A percentile compares a stretch with the other conserved stretches of the same genome.
These are phyloP conservation scores for Allacma fusca DNA, from an alignment of 2,888 invertebrate genomes.

Conservation along the genomic window DNA sequence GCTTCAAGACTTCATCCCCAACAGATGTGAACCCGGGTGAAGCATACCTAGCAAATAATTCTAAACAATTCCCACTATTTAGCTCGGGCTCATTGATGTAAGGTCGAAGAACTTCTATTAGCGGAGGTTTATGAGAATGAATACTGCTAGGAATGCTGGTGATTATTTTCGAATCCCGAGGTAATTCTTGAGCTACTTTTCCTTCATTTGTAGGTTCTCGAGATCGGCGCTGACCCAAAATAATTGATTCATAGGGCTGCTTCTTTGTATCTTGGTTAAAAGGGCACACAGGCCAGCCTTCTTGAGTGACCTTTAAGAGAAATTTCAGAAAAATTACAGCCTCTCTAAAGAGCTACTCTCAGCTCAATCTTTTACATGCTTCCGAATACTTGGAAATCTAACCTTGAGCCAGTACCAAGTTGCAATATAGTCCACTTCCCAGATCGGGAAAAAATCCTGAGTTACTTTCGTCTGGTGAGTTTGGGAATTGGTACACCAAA, in stretches of 20 bases:
- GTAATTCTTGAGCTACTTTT: background rate
- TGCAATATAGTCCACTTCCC: conserved; percentile 77
- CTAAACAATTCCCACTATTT: conserved; percentile 70
- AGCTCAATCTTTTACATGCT: too few relatives aligned
- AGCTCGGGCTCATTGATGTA: conserved; percentile 29
- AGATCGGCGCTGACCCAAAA: conserved; percentile 69
- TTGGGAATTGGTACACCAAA: conserved; percentile 92
- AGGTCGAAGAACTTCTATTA: conserved; percentile 65
- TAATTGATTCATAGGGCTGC: conserved; percentile 86
- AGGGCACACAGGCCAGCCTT: conserved; percentile 74
- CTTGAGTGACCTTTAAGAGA: conserved; percentile 74
- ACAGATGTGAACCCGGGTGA: conserved; percentile 84
- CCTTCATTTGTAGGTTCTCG: background rate
- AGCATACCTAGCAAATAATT: conserved; percentile 91
- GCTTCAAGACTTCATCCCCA: conserved; percentile 85
- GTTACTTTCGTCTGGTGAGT: conserved; percentile 75
- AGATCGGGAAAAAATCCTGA: conserved; percentile 75
- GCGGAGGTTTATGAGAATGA: conserved; percentile 95
- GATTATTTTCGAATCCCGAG: conserved; percentile 69
- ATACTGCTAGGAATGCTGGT: conserved; percentile 88
- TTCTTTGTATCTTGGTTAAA: conserved; percentile 76
- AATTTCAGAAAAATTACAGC: too few relatives aligned
- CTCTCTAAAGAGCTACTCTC: too few relatives aligned
- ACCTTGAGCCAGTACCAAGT: conserved; percentile 92
- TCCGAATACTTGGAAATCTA: too few relatives aligned